These are phyloP conservation scores for Limenitis camilla DNA, from an alignment of 2,888 invertebrate species.

Conservation along the genomic window DNA sequence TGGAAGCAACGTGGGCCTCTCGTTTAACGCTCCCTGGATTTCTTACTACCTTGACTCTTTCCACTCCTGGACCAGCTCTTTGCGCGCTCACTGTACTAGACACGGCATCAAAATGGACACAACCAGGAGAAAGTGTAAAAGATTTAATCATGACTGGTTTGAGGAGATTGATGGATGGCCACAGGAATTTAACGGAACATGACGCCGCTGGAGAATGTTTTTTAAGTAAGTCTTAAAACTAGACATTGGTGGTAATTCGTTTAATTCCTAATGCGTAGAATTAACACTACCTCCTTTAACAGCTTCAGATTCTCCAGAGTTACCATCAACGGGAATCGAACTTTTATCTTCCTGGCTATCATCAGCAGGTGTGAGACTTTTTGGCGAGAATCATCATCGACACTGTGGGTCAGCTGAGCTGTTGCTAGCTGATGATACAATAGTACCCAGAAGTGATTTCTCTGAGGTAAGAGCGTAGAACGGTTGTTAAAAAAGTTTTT, in stretches of 20 bases:
- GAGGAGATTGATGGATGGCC: slow-evolving; percentile 42
- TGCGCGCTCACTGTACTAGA: no score
- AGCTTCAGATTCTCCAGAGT: slow-evolving; percentile 39
- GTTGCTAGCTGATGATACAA: slow-evolving; percentile 33
- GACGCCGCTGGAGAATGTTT: slow-evolving; percentile 57
- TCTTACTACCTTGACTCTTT: no score
- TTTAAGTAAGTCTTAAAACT: slow-evolving; percentile 39
- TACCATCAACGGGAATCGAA: slow-evolving; percentile 35
- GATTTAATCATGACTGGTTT: slow-evolving; percentile 40
- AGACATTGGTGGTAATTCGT: neutral
- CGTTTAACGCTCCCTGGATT: no score
- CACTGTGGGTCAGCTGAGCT: slow-evolving; percentile 35
- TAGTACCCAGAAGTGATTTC: slow-evolving; percentile 50
- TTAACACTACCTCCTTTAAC: neutral
- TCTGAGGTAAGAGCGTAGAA: slow-evolving; percentile 43
- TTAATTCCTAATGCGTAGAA: neutral
- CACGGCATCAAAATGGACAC: slow-evolving; percentile 39
- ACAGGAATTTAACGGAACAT: slow-evolving; percentile 55
- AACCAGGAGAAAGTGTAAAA: slow-evolving; percentile 33
- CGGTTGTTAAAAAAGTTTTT: neutral
- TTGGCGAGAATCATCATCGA: slow-evolving; percentile 22
- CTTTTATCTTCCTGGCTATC: slow-evolving; percentile 46
- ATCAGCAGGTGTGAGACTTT: slow-evolving; percentile 40
- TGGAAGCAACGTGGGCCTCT: no score
- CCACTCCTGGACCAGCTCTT: no score